A percentile compares a stretch with the other conserved stretches of the same genome.
Evolutionary conservation across 2,113 vertebrate species (phyloP).

Genomic region (Psittacula cyanocephala): DNA sequence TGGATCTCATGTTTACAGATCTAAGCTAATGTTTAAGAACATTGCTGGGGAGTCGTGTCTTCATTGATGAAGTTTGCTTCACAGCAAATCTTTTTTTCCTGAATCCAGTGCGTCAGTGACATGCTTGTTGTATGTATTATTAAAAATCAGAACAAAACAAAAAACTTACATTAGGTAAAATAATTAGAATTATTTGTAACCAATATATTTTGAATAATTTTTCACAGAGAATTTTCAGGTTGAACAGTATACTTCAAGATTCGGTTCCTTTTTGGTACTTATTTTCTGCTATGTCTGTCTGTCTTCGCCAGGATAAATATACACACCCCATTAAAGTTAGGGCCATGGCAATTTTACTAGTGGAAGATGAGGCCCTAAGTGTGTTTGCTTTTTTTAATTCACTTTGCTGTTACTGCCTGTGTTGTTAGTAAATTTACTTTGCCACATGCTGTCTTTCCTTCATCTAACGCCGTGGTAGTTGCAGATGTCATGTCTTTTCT

Average conservation of each 20-base stretch:
- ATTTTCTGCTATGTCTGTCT: neutral
- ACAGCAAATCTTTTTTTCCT: neutral
- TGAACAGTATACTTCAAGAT: neutral
- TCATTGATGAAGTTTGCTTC: neutral
- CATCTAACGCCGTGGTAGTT: neutral
- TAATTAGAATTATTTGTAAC: neutral
- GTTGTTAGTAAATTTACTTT: neutral
- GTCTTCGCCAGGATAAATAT: neutral
- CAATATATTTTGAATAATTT: neutral
- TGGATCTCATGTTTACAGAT: neutral
- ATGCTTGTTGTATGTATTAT: neutral
- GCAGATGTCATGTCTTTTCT: neutral
- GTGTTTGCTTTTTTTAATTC: neutral
- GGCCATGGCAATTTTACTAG: neutral
- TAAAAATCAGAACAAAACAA: neutral
- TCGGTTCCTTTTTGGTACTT: neutral
- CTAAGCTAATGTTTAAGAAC: neutral
- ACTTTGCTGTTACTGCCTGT: neutral
- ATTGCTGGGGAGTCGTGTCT: neutral
- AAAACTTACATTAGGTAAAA: fast-evolving
- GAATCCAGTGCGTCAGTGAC: neutral
- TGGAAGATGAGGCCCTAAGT: neutral
- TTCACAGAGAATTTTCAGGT: neutral
- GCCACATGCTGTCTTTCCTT: neutral
- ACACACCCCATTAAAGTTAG: neutral